Base-by-base conservation (phyloP, 2,888 invertebrate genomes). In the Rhagophthalmus giganteus region DNA sequence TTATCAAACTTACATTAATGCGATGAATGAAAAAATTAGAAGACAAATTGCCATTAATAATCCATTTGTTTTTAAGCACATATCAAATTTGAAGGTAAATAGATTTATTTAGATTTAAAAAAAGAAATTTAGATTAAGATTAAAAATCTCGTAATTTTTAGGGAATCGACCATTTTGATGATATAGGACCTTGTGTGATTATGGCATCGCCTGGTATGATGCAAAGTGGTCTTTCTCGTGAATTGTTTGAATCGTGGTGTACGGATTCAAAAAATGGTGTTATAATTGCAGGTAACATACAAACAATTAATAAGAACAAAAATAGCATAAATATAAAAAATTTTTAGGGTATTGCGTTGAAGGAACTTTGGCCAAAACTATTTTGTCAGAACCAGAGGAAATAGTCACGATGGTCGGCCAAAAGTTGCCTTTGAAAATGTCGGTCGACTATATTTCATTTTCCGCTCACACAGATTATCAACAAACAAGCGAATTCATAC, bases 171-270 rank as follows among this genome's bases (percentile, higher is more conserved):
- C 97, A 99, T 75, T 99, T 99, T 77, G 98, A 99, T 66, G 99
- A 99, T 75, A 92, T 97, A 45, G 99, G 99, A 0, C 99, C 99
- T 0, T 99, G 98, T 69, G 98, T 99, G n/a, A 90, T 99, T 14
- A 92, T 99, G 90, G 99, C 99, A 1, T 94, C 94, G 0, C 99
- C 99, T 0, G 99, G 99, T 71, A 99, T 99, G 98, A 93, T 99
- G 93, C 99, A 99, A 79, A 96, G 93, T 65, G 99, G 99, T 0
- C 78, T 99, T 12, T 97, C 96, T 0, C 79, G 98, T 20, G 99
- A 99, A 72, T 81, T 99, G 32, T 99, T 99, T 78, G 99, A 99
- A 78, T 90, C 87, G 6, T 99, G 99, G 99, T 99, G 99, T 74
- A 93, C 95, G 0, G 98, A 99, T 76, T 81, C 94, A 6, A 94